Evolutionary conservation across 2,888 invertebrate species (phyloP).

Genomic region (Anoplius nigerrimus): DNA sequence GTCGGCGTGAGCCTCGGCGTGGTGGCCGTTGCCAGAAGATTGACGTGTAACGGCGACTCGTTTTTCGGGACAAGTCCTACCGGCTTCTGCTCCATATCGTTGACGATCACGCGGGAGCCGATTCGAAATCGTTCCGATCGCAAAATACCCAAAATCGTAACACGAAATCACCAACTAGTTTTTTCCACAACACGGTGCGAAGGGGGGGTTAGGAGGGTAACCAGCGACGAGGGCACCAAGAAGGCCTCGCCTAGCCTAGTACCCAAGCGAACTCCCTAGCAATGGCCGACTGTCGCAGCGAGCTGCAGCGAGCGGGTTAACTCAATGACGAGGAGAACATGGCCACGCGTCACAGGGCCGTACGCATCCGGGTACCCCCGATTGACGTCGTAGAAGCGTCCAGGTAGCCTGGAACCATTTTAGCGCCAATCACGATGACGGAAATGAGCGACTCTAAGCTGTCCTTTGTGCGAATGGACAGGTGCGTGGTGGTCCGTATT

Average conservation of each 20-base stretch:
- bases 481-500: no score
- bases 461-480: no score
- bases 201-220: conserved; percentile 33
- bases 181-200: conserved; percentile 55
- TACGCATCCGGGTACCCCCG: no score
- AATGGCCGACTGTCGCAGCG: conserved; percentile 38
- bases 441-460: no score
- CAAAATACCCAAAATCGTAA: conserved; percentile 65
- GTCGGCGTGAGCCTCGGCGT: conserved; percentile 67
- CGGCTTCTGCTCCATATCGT: conserved; percentile 54
- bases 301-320: not conserved
- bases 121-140: conserved; percentile 55
- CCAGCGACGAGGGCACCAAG: conserved; percentile 14
- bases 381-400: no score
- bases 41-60: conserved; percentile 44
- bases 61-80: conserved; percentile 41
- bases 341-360: no score
- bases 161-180: conserved; percentile 71
- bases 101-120: conserved; percentile 23
- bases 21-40: conserved; percentile 24
- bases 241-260: conserved; percentile 63
- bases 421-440: no score
- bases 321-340: not conserved
- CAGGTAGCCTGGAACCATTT: no score
- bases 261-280: conserved; percentile 71